Evolutionary conservation across 2,113 vertebrate genomes (phyloP), one percentile per base, ranked within the genome.

Genomic region (Nannobrachium achirus): DNA sequence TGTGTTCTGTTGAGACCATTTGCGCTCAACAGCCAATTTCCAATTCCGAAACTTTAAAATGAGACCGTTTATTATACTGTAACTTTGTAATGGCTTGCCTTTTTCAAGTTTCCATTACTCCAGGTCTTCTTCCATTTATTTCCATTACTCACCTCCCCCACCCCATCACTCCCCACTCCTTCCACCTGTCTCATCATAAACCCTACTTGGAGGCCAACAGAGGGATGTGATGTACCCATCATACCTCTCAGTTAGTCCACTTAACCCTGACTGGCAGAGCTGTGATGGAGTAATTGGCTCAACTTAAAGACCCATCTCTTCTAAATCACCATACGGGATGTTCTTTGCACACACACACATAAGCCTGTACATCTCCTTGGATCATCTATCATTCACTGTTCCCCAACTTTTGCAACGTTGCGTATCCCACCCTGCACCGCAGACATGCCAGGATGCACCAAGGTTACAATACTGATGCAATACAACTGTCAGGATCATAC

Each of bases 231-330:
- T 79, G 81, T 80, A 80, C 49, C 1, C 68, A 45, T 68, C 52
- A 52, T 38, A 44, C 59, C 66, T 73, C 69, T 78, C 78, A 42
- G 58, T 80, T 69, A 59, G 79, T 80, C 56, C 72, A 80, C 75
- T 85, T 86, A 88, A 77, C 74, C 73, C 82, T 67, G 76, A 79
- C 65, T 66, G 74, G 49, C 55, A 76, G 78, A 69, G 68, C 18
- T 58, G 74, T 69, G 76, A 73, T 58, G 72, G 65, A 69, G 55
- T 83, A 85, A 89, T 79, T 78, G 74, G 73, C 78, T 76, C 71
- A 58, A 83, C 81, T 85, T 84, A 70, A 81, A 79, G 76, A 68
- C 25, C 53, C 10, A 60, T 69, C 84, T 73, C 56, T 86, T 33
- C 25, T 33, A 33, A 33, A 33, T 33, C 25, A 33, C 25, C 25